These are phyloP conservation scores for Jaculus jaculus DNA, from an alignment of 2,113 vertebrate genomes.

Conservation along the genomic window DNA sequence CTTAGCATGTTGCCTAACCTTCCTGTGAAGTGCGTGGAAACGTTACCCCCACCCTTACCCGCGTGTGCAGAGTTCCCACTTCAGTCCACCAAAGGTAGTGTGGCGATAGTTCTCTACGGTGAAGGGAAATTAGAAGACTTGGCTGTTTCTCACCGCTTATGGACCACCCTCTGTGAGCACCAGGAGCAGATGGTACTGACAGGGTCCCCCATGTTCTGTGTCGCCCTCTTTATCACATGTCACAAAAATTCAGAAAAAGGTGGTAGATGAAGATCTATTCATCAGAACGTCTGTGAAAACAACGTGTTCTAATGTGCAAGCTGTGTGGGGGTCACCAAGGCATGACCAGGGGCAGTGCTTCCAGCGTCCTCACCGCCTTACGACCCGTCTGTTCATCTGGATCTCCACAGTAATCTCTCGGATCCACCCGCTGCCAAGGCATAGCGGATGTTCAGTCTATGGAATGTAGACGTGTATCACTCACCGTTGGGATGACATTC, in stretches of 20 bases:
- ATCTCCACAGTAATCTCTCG: neutral
- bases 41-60: neutral
- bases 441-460: neutral
- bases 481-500: neutral
- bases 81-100: neutral
- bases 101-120: constrained; percentile 14
- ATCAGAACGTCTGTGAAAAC: constrained; percentile 15
- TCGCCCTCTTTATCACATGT: neutral
- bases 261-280: neutral
- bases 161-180: neutral
- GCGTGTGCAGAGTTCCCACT: neutral
- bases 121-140: neutral
- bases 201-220: neutral
- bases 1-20: neutral
- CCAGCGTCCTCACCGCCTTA: neutral
- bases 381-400: neutral
- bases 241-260: neutral
- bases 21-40: rapidly evolving
- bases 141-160: neutral
- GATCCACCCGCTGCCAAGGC: neutral
- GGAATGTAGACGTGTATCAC: neutral
- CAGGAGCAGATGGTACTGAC: neutral
- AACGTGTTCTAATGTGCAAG: neutral
- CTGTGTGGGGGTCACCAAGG: neutral
- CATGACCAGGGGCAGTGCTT: neutral